These are phyloP conservation scores for Halcyon malimbica DNA, from an alignment of 2,113 vertebrate genomes.

Conservation along the genomic window DNA sequence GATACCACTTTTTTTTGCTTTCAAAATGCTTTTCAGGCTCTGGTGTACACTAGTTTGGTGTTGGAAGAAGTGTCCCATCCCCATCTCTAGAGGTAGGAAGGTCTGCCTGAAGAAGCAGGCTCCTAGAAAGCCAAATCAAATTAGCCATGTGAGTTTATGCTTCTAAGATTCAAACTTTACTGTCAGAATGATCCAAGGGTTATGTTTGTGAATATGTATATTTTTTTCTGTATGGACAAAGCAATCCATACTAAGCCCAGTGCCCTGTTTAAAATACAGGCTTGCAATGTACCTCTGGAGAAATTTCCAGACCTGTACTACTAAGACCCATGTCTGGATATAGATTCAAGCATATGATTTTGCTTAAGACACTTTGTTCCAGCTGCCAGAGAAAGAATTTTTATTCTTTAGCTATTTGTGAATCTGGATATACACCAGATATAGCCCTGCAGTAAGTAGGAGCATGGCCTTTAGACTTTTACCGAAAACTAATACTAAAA, in stretches of 20 bases:
- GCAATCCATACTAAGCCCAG: conserved; percentile 2
- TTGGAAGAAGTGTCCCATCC: not conserved
- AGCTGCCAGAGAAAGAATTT: conserved; percentile 59
- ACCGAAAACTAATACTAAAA: conserved; percentile 22
- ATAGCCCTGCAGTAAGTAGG: conserved; percentile 4
- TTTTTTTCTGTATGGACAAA: not conserved
- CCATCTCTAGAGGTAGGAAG: not conserved
- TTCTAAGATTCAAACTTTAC: not conserved
- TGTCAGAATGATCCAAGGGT: not conserved
- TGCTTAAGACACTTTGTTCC: conserved; percentile 63
- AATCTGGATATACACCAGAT: conserved; percentile 59
- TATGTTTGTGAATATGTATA: not conserved
- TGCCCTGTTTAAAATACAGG: conserved; percentile 27
- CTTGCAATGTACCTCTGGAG: not conserved
- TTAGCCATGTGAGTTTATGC: not conserved
- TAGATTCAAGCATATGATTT: conserved; percentile 62
- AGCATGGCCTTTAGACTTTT: conserved; percentile 42
- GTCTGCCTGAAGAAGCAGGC: not conserved
- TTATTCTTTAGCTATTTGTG: conserved; percentile 53
- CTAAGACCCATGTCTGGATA: conserved; percentile 47
- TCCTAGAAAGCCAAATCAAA: not conserved
- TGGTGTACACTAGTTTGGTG: not conserved
- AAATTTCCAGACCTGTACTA: conserved; percentile 58
- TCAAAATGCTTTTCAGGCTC: conserved; percentile 3
- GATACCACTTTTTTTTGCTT: not conserved